These are phyloP conservation scores for Scolanthus callimorphus DNA, from an alignment of 92 coral and sea anemone species.

Conservation along the genomic window DNA sequence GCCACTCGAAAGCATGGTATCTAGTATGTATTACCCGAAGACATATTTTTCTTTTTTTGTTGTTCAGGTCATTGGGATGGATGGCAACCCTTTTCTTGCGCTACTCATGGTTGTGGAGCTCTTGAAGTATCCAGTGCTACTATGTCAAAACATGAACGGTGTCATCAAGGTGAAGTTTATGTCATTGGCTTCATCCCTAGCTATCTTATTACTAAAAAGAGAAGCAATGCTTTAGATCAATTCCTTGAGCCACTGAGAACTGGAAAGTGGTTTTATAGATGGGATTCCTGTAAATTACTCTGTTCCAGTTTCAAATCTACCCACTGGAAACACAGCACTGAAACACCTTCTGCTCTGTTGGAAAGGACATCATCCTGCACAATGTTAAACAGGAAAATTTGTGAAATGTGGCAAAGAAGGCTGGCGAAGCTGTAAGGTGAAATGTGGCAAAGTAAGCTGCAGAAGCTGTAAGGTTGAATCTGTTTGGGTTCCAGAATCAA, in stretches of 20 bases:
- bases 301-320: slow-evolving; percentile 28
- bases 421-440: too few species aligned
- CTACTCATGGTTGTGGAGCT: slow-evolving; percentile 63
- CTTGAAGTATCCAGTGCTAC: slow-evolving; percentile 59
- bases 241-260: slow-evolving; percentile 56
- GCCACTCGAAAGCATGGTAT: not conserved
- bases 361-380: slow-evolving; percentile 58
- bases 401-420: too few species aligned
- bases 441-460: slow-evolving; percentile 55
- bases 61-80: slow-evolving; percentile 77
- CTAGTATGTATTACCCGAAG: not conserved
- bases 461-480: slow-evolving; percentile 43
- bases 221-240: slow-evolving; percentile 48
- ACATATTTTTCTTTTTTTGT: not conserved
- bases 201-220: slow-evolving; percentile 43
- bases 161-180: slow-evolving; percentile 40
- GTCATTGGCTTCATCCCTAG: slow-evolving; percentile 63
- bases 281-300: slow-evolving; percentile 54
- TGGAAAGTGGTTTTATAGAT: slow-evolving; percentile 54
- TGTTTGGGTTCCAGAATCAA: slow-evolving; percentile 38
- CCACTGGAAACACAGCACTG: slow-evolving; percentile 19
- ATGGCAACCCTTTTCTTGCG: slow-evolving; percentile 62
- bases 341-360: slow-evolving; percentile 55
- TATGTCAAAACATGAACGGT: slow-evolving; percentile 45
- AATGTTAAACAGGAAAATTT: slow-evolving; percentile 59